These are phyloP conservation scores for Seriola aureovittata DNA, from an alignment of 2,113 vertebrate species.

Conservation along the genomic window DNA sequence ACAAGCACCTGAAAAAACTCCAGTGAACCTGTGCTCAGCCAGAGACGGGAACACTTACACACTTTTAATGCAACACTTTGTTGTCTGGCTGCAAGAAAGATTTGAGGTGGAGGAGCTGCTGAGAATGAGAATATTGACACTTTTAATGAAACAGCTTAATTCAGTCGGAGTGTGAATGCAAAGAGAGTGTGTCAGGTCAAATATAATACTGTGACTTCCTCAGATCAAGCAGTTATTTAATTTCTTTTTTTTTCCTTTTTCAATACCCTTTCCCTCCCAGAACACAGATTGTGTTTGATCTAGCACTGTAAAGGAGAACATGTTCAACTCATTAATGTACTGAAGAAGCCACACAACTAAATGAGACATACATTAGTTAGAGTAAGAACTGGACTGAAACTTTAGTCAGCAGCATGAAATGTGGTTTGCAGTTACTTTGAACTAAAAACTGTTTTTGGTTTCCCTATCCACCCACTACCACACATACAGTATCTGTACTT, in stretches of 20 bases:
- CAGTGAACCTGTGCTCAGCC: conserved; percentile 13
- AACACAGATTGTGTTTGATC: too few species aligned
- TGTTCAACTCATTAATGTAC: too few species aligned
- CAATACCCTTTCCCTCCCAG: too few species aligned
- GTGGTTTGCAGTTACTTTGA: background rate
- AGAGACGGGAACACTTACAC: conserved; percentile 5
- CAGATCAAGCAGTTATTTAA: too few species aligned
- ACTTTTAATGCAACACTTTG: conserved; percentile 24
- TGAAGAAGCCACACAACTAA: background rate
- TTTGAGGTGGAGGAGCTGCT: conserved; percentile 11
- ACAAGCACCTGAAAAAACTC: conserved; percentile 39
- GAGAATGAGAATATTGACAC: conserved; percentile 17
- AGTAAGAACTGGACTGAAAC: background rate
- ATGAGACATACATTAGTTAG: background rate
- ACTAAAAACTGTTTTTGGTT: background rate
- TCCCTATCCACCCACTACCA: background rate
- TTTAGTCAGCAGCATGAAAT: background rate
- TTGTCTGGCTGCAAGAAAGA: conserved; percentile 9
- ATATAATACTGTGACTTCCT: background rate
- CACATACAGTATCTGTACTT: background rate
- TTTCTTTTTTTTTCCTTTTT: too few species aligned
- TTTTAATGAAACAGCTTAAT: conserved; percentile 49
- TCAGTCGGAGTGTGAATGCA: conserved; percentile 1
- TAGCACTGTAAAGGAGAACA: too few species aligned
- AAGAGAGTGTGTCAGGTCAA: background rate